These are phyloP conservation scores for Blennius ocellaris DNA, from an alignment of 2,113 vertebrate genomes.

Conservation along the genomic window DNA sequence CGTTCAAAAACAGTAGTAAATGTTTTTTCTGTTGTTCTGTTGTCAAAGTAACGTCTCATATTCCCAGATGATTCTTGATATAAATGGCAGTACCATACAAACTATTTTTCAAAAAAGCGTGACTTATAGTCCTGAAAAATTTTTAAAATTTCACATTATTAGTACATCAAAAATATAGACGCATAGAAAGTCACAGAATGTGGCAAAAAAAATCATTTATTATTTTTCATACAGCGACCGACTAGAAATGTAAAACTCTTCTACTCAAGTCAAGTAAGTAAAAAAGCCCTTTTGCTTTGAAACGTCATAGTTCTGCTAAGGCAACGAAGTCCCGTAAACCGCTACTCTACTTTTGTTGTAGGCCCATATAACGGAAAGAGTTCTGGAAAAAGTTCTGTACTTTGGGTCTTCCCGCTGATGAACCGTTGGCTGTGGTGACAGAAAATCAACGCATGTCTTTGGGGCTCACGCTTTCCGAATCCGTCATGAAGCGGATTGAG, in stretches of 20 bases:
- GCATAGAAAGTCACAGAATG: slow-evolving; percentile 9
- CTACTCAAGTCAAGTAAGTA: slow-evolving; percentile 15
- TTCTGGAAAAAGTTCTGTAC: slow-evolving; percentile 3
- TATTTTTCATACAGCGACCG: slow-evolving; percentile 20
- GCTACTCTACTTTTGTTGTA: too few relatives aligned
- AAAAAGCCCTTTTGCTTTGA: slow-evolving; percentile 48
- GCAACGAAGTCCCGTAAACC: slow-evolving; percentile 41
- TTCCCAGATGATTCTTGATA: too few relatives aligned
- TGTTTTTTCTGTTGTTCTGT: too few relatives aligned
- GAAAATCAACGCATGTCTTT: slow-evolving; percentile 27
- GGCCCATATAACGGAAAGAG: too few relatives aligned
- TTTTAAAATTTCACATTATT: too few relatives aligned
- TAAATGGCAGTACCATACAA: too few relatives aligned
- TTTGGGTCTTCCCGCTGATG: slow-evolving; percentile 27
- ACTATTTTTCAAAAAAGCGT: too few relatives aligned
- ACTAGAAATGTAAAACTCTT: slow-evolving; percentile 49
- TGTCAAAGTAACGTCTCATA: too few relatives aligned
- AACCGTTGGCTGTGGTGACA: slow-evolving; percentile 19
- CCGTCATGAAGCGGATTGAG: slow-evolving; percentile 6
- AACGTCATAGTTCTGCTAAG: slow-evolving; percentile 53
- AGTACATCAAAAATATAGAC: neutral
- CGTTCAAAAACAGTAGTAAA: too few relatives aligned
- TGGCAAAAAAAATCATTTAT: slow-evolving; percentile 67
- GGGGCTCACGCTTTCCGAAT: slow-evolving; percentile 20
- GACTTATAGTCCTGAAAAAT: too few relatives aligned